Base-by-base conservation (phyloP, 2,888 invertebrate species). In the Andrena chrysosceles region DNA sequence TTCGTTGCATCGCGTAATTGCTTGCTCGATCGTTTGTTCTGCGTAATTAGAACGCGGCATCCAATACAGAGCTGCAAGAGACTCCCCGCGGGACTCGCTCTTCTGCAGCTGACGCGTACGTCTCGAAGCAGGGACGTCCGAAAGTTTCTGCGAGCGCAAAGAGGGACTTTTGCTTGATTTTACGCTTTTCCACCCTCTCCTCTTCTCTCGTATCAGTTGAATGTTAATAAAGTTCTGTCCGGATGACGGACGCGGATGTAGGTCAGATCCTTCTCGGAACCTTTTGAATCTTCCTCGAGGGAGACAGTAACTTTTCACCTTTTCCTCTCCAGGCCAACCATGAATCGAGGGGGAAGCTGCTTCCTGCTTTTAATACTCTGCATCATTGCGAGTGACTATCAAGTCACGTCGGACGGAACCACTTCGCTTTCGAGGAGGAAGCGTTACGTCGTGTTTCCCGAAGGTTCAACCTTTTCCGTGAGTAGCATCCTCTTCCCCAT, bases 401-500 rank as follows among this genome's bases (percentile, higher is more conserved):
- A 16, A 31, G 78, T 52, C 29, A 54, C 69, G 16, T 73, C 84
- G 3, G 66, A 74, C 7, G 85, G 87, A 68, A 92, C 94, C 20
- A 94, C 93, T 85, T 89, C 94, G 86, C 93, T 96, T 83, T 95
- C 96, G 0, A 94, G 96, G 77, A 94, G 94, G 81, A 96, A 95
- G 88, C 94, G 96, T 89, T 96, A 96, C 90, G 95, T 96, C 13
- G 96, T 96, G 33, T 96, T 96, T 93, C 96, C 96, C 0, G 96
- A 96, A 92, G 96, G 96, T 20, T 96, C 96, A 13, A 96, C 96
- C 93, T 96, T 96, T 93, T 96, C 96, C 80, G 96, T 96, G 91
- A 95, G 96, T 79, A n/a, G 20, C 54, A 10, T 54, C 23, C 16
- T 7, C 49, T 6, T 6, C 20, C 20, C 8, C 20, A 7, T 2